Conservation (phyloP, 2,113 vertebrate genomes). For the Acrocephalus kingi region DNA sequence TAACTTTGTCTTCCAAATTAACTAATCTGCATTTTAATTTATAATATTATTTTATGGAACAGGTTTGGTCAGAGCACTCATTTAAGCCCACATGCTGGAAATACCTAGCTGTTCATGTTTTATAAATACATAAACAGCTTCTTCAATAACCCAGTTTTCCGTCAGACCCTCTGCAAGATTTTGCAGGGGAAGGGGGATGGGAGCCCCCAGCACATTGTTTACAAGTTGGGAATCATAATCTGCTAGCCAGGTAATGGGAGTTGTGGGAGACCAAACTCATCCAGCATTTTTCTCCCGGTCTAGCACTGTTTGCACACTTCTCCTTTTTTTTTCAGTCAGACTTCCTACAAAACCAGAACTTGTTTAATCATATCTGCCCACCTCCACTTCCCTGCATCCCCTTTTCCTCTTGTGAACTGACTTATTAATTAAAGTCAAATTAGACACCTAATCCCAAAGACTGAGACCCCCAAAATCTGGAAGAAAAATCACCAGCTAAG, state of each 20-base stretch:
- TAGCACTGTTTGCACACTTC: neutral
- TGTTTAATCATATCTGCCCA: neutral
- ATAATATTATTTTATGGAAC: neutral
- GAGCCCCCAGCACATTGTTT: neutral
- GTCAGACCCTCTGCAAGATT: neutral
- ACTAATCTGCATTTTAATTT: neutral
- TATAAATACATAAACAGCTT: neutral
- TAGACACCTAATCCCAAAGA: neutral
- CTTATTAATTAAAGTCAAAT: neutral
- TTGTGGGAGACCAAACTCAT: neutral
- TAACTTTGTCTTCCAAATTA: neutral
- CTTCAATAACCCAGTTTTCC: neutral
- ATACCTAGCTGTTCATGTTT: neutral
- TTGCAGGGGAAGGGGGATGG: neutral
- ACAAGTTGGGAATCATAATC: accelerated
- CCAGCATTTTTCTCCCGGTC: neutral
- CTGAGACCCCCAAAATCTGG: neutral
- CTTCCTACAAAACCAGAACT: neutral
- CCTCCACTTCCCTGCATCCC: neutral
- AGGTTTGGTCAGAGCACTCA: neutral
- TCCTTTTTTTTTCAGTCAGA: neutral
- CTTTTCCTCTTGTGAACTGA: neutral
- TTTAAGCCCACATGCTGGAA: neutral
- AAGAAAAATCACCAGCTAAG: neutral
- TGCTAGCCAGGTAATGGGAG: neutral